phyloP scores from a whole-genome alignment of 2,113 vertebrate species.

The Hippocampus zosterae region DNA sequence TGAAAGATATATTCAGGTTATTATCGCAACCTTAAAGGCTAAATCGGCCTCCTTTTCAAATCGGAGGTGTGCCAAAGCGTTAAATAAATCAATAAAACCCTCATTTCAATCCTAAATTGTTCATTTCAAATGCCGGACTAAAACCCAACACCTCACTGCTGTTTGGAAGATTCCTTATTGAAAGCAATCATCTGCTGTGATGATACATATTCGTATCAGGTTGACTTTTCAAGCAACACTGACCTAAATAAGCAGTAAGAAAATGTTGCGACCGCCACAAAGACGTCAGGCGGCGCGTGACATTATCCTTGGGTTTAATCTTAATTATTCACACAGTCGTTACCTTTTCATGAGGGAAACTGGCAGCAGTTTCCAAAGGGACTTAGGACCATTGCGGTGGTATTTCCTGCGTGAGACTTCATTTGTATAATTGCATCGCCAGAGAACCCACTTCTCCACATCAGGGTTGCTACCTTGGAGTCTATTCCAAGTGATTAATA shows the following conservation, averaged over 20 bases:
- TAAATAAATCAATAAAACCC: not conserved
- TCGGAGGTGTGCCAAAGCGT: no score
- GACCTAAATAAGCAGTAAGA: not conserved
- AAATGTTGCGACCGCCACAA: no score
- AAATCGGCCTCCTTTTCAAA: no score
- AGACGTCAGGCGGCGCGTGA: slow-evolving; percentile 11
- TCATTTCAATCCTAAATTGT: not conserved
- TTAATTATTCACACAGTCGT: slow-evolving; percentile 65
- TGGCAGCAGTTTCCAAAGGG: slow-evolving; percentile 22
- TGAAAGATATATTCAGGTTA: no score
- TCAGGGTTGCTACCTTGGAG: not conserved
- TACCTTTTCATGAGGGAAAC: slow-evolving; percentile 55
- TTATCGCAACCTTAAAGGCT: no score
- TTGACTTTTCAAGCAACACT: not conserved
- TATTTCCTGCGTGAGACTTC: slow-evolving; percentile 9
- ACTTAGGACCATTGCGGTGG: slow-evolving; percentile 26
- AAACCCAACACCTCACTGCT: no score
- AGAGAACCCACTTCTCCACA: not conserved
- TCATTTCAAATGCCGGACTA: no score
- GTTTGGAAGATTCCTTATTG: no score
- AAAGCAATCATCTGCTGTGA: not conserved
- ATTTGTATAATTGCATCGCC: not conserved
- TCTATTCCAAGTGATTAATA: slow-evolving; percentile 1
- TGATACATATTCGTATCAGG: no score
- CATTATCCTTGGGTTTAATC: slow-evolving; percentile 44